Percentiles rank a stretch among this genome's conserved stretches.
Conservation (phyloP, 1,140 invertebrate species). For the Drosophila sp. region DNA sequence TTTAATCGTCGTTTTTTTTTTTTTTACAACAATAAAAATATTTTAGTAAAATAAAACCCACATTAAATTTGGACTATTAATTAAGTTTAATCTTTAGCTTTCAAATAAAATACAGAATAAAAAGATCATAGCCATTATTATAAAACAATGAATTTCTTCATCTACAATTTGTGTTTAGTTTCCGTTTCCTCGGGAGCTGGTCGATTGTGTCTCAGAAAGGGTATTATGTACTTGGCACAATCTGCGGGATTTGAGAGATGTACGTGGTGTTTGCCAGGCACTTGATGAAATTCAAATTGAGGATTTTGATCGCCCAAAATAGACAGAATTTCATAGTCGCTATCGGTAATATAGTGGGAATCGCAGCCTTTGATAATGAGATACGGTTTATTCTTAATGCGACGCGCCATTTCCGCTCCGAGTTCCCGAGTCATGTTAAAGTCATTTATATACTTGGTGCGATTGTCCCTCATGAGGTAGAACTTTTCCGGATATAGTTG, state of each 20-base stretch:
- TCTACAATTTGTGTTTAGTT: slow-evolving; percentile 7
- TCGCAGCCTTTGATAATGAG: slow-evolving; percentile 60
- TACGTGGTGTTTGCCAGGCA: slow-evolving; percentile 89
- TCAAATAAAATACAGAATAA: too few species aligned
- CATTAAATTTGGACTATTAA: too few species aligned
- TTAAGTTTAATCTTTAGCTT: too few species aligned
- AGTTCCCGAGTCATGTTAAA: slow-evolving; percentile 32
- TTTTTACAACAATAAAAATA: too few species aligned
- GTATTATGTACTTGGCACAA: slow-evolving; percentile 86
- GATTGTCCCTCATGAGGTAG: slow-evolving; percentile 87
- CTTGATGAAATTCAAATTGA: slow-evolving; percentile 86
- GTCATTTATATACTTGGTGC: slow-evolving; percentile 82
- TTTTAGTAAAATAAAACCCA: too few species aligned
- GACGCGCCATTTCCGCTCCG: slow-evolving; percentile 44
- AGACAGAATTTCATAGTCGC: slow-evolving; percentile 84
- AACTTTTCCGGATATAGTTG: slow-evolving; percentile 86
- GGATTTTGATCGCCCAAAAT: slow-evolving; percentile 85
- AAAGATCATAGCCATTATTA: too few species aligned
- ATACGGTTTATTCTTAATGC: slow-evolving; percentile 60
- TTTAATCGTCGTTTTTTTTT: too few species aligned
- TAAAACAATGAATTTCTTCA: background rate
- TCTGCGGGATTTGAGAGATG: slow-evolving; percentile 88
- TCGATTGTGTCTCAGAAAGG: slow-evolving; percentile 82
- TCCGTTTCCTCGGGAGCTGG: slow-evolving; percentile 11
- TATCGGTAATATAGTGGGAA: slow-evolving; percentile 21